phyloP scores from a whole-genome alignment of 2,888 invertebrate species.

The Boloria selene region DNA sequence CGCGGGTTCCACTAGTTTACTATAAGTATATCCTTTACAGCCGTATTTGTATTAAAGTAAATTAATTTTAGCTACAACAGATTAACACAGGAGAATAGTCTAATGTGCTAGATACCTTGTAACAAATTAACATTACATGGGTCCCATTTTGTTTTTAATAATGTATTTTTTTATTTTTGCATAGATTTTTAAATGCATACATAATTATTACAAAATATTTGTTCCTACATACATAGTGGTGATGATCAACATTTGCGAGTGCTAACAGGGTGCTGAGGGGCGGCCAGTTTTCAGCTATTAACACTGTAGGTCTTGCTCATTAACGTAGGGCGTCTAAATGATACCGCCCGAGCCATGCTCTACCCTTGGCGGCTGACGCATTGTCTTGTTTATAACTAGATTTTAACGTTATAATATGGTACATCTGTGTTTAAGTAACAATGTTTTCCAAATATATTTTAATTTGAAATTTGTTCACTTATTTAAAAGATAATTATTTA shows the following conservation, averaged over 20 bases:
- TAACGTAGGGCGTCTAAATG: conserved; percentile 73
- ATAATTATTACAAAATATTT: conserved; percentile 13
- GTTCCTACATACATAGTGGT: conserved; percentile 30
- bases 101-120: too few relatives aligned
- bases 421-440: too few relatives aligned
- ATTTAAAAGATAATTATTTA: too few relatives aligned
- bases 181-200: background rate
- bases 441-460: too few relatives aligned
- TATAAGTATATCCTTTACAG: conserved; percentile 1
- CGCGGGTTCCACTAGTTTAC: too few relatives aligned
- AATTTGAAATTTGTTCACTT: too few relatives aligned
- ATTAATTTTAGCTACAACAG: too few relatives aligned
- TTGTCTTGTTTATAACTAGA: conserved; percentile 24
- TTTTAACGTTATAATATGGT: too few relatives aligned
- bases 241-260: conserved; percentile 45
- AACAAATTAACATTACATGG: too few relatives aligned
- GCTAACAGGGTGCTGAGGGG: conserved; percentile 55
- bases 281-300: conserved; percentile 79
- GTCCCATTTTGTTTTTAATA: background rate
- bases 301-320: conserved; percentile 76
- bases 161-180: background rate
- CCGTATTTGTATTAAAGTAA: background rate
- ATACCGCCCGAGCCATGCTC: conserved; percentile 54
- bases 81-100: too few relatives aligned
- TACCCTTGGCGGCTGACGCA: conserved; percentile 47